Evolutionary conservation across 1,140 invertebrate genomes (phyloP), one percentile per base, ranked within the genome.

Genomic region (Brachionus koreanus): DNA sequence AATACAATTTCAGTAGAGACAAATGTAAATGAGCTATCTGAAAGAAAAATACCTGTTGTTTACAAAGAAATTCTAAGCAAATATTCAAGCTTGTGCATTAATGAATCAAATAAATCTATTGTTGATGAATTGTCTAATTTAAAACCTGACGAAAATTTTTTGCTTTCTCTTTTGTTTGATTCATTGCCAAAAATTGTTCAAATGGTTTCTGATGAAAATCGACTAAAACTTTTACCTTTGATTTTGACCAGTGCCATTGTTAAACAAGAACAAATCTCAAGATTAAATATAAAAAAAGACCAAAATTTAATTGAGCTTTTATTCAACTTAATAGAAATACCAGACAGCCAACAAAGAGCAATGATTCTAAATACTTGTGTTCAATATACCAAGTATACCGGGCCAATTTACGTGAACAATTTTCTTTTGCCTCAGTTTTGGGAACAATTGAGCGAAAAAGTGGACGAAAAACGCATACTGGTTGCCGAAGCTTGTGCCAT

Each of bases 381-480:
- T 46, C 89, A 90, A 5, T 91, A 92, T 85, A 91, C 91, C 9
- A 90, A 92, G 84, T 83, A 88, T 83, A 86, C 89, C 13, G 90
- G 91, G 46, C 89, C 88, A 39, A 87, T 88, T 23, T 85, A 91
- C 42, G 89, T 93, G 13, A 90, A 92, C 83, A 91, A 91, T 83
- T 92, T 93, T 86, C 89, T 93, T 63, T 87, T 93, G n/a, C 92
- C 92, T 1, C 90, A 93, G 83, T 93, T 92, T 85, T 94, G 93
- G 93, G 92, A 93, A 85, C 92, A 93, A 85, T 88, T 89, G 46
- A 83, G 35, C 75, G 10, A 76, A 85, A 92, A 92, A 85, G 92
- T 93, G 87, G 86, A 90, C 1, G 93, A 93, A 85, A 90, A 91
- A 84, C 88, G 93, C 75, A 86, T 93, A 25, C 85, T 94, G 13